phyloP scores from a whole-genome alignment of 2,797 vertebrate species.

The Pygocentrus nattereri region DNA sequence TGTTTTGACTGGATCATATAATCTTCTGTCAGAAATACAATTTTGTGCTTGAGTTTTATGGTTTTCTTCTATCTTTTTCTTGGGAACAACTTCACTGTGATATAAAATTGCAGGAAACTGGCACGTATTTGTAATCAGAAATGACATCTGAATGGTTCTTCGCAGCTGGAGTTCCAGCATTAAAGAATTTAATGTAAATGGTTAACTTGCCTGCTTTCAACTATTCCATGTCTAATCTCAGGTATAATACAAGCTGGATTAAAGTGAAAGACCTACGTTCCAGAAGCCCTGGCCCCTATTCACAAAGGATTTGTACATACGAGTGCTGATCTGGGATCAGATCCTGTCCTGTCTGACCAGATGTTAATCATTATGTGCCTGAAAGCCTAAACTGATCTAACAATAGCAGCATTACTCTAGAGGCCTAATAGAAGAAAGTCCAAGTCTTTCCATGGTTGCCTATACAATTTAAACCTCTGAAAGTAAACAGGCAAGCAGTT shows the following conservation, averaged over 20 bases:
- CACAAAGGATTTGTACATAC: slow-evolving; percentile 15
- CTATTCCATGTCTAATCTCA: background rate
- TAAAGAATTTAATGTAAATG: slow-evolving; percentile 6
- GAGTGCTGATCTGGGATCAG: slow-evolving; percentile 32
- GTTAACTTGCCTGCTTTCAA: background rate
- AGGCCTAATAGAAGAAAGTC: background rate
- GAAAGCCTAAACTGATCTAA: background rate
- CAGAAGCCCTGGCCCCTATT: slow-evolving; percentile 1
- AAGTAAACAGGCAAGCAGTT: background rate
- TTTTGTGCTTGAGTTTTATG: background rate
- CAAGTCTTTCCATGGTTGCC: background rate
- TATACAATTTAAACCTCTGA: slow-evolving; percentile 4
- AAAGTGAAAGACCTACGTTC: background rate
- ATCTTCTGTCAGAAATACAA: background rate
- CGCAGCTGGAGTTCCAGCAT: slow-evolving; percentile 9
- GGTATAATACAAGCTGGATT: slow-evolving; percentile 15
- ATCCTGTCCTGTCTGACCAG: slow-evolving; percentile 14
- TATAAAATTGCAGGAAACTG: background rate
- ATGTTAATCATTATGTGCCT: slow-evolving; percentile 26
- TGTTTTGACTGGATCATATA: background rate
- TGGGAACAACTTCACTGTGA: background rate
- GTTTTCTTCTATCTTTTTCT: background rate
- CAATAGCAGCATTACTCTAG: background rate
- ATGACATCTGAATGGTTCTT: slow-evolving; percentile 3
- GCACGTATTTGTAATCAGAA: background rate